Percentiles rank a stretch among this genome's conserved stretches.
These are phyloP conservation scores for Biston stratarius DNA, from an alignment of 2,888 invertebrate genomes.

Conservation along the genomic window DNA sequence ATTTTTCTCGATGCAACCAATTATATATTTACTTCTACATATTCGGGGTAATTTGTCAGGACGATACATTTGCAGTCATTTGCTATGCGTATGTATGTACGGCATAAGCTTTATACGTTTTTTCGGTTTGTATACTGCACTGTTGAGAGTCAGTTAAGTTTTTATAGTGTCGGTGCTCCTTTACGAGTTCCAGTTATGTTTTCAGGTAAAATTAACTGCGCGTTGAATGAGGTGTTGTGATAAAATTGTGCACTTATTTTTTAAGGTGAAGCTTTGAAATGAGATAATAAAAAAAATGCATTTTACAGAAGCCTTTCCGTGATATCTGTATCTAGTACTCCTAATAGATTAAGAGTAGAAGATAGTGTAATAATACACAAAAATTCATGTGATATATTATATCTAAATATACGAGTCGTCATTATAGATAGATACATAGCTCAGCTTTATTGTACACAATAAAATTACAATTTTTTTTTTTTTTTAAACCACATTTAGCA, in stretches of 20 bases:
- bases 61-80: neutral
- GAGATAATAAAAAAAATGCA: neutral
- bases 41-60: neutral
- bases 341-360: no score
- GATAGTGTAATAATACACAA: no score
- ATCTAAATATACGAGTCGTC: no score
- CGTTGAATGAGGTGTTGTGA: constrained; percentile 28
- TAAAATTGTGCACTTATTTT: constrained; percentile 12
- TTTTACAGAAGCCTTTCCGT: neutral
- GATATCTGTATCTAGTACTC: no score
- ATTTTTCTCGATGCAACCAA: no score
- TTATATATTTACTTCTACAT: no score
- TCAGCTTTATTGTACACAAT: no score
- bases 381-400: no score
- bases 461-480: no score
- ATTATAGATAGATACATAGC: no score
- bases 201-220: constrained; percentile 35
- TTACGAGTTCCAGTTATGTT: constrained; percentile 34
- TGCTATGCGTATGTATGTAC: constrained; percentile 2
- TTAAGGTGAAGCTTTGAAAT: neutral
- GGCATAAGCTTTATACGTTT: constrained; percentile 13
- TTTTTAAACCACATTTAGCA: no score
- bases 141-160: constrained; percentile 42
- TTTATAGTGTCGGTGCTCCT: constrained; percentile 39
- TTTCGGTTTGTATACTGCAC: constrained; percentile 44